These are phyloP conservation scores for Tympanuchus pallidicinctus DNA, from an alignment of 2,113 vertebrate species.

Conservation along the genomic window DNA sequence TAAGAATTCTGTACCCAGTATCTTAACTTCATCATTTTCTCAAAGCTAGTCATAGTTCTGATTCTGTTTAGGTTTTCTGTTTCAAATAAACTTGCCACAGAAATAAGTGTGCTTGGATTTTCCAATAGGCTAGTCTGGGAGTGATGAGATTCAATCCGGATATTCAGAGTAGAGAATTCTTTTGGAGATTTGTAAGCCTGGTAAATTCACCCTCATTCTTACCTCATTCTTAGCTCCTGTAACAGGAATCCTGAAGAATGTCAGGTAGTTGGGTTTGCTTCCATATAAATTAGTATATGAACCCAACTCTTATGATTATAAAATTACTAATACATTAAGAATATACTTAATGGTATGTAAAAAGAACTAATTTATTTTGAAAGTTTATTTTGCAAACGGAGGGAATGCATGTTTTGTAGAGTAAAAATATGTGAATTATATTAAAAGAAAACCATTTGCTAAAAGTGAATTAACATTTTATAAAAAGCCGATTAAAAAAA, in stretches of 20 bases:
- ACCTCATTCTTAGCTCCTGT: background rate
- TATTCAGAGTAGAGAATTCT: background rate
- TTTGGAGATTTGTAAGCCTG: background rate
- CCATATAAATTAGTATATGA: background rate
- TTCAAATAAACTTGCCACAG: background rate
- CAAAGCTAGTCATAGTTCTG: background rate
- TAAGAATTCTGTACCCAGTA: background rate
- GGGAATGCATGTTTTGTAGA: background rate
- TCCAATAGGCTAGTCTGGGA: background rate
- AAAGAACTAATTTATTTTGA: background rate
- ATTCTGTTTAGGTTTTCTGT: background rate
- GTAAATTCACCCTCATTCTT: background rate
- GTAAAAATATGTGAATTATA: background rate
- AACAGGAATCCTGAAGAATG: background rate
- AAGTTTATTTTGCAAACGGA: background rate
- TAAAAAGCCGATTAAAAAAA: background rate
- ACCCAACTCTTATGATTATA: background rate
- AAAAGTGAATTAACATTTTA: background rate
- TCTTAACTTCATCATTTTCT: background rate
- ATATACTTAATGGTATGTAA: background rate
- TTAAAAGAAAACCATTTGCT: background rate
- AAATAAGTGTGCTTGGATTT: background rate
- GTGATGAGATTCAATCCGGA: accelerated
- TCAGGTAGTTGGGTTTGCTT: background rate
- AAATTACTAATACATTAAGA: background rate